Base-by-base conservation (phyloP, 2,113 vertebrate species). In the Nyctibius bracteatus region DNA sequence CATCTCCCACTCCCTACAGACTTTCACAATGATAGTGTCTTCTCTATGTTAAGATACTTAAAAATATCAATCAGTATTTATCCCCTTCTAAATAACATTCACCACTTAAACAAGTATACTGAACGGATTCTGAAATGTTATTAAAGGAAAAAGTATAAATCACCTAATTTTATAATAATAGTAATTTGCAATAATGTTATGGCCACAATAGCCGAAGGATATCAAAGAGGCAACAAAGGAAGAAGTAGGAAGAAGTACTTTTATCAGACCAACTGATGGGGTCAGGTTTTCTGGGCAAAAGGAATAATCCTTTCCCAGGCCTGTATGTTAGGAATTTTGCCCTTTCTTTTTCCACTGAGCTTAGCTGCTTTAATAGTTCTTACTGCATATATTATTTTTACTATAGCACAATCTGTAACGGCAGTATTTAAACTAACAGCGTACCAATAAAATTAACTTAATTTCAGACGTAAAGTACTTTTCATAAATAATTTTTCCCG, bases 21-120 rank as follows among this genome's bases (percentile, higher is more conserved):
- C 97, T 86, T 92, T 78, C 43, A 80, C 43, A 41, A 3, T 66
- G 55, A 59, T 39, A 52, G 14, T 71, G 33, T 75, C 44, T 86
- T 49, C 89, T 77, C 73, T 54, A 14, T 31, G 6, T 80, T 95
- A 68, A 94, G 58, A 73, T 59, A 71, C 58, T 97, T 95, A 41
- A 63, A 87, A 95, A 95, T 90, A 66, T 95, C 93, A 92, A 91
- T 86, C 73, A 41, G n/a, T 92, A 63, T 92, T 97, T 94, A 59
- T 58, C 6, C 75, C 70, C 58, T 94, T 91, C 68, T 62, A 95
- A 82, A 63, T 61, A 51, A 24, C 51, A 20, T 88, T 67, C 59
- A 21, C 52, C 80, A 88, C 41, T 92, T 95, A 94, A 96, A 73
- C 31, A 88, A 86, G 28, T 35, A 27, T 68, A 13, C 86, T 83